A percentile compares a stretch with the other conserved stretches of the same genome.
Conservation (phyloP, 2,113 vertebrate genomes). For the Vidua macroura region DNA sequence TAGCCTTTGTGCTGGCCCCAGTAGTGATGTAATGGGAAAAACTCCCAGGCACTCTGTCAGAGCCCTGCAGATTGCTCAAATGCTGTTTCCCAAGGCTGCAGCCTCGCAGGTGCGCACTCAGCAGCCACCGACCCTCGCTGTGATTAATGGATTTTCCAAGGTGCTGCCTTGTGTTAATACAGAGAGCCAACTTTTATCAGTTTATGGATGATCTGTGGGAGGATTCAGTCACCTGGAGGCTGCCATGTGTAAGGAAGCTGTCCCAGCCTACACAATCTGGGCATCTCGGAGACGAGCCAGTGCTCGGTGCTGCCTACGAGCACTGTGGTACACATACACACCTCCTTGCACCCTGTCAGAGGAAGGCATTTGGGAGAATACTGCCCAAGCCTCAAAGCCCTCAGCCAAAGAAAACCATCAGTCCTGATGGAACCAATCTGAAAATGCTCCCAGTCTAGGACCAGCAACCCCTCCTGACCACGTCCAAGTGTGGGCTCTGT, state of each 20-base stretch:
- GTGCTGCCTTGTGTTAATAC: neutral
- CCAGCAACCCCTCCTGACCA: neutral
- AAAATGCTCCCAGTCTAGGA: neutral
- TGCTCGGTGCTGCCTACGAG: neutral
- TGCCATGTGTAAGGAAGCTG: neutral
- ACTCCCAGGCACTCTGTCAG: conserved; percentile 63
- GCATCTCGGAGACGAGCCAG: neutral
- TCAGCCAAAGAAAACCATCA: neutral
- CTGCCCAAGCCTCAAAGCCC: neutral
- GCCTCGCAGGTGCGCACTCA: conserved; percentile 80
- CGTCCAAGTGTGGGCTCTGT: too few relatives aligned
- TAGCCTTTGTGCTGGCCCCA: conserved; percentile 63
- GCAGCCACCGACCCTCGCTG: conserved; percentile 44
- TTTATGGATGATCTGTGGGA: neutral
- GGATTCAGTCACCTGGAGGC: conserved; percentile 22
- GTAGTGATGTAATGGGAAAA: conserved; percentile 77
- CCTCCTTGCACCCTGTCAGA: neutral
- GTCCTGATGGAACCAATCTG: neutral
- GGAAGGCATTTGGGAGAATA: neutral
- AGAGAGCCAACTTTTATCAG: neutral
- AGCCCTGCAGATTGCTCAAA: conserved; percentile 71
- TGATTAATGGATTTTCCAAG: conserved; percentile 76
- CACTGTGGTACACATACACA: neutral
- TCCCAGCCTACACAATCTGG: neutral
- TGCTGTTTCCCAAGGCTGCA: conserved; percentile 72